These are phyloP conservation scores for Penaeus monodon DNA, from an alignment of 2,888 invertebrate species.

Conservation along the genomic window DNA sequence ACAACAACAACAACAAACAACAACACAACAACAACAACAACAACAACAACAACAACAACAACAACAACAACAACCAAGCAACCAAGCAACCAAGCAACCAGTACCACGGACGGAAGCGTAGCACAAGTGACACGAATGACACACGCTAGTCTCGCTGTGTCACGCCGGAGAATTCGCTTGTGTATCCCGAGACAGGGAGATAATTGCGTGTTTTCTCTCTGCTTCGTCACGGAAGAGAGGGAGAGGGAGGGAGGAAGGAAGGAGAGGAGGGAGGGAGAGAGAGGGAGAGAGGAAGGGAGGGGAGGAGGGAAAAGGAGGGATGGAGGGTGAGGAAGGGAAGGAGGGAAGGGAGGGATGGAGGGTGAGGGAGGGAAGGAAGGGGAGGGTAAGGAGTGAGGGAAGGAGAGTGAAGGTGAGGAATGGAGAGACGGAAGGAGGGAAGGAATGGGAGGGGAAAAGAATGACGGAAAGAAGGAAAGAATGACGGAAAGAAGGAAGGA, in stretches of 20 bases:
- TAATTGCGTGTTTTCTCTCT: no score
- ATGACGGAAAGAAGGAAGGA: background rate
- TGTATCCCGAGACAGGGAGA: background rate
- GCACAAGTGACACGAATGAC: no score
- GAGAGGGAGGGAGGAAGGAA: background rate
- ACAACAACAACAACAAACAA: no score
- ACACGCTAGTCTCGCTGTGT: no score
- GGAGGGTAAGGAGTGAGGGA: constrained; percentile 7
- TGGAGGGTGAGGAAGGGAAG: background rate
- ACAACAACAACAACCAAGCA: no score
- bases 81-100: no score
- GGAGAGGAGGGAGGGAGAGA: background rate
- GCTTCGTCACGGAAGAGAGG: background rate
- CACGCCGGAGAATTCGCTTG: background rate
- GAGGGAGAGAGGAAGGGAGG: background rate
- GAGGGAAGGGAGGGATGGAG: background rate
- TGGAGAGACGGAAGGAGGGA: background rate
- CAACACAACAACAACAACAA: no score
- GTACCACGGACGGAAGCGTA: no score
- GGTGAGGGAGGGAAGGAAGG: background rate
- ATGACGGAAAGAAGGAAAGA: background rate
- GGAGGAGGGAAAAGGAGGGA: background rate
- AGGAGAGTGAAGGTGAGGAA: background rate
- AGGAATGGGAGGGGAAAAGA: background rate
- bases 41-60: no score